phyloP scores from a whole-genome alignment of 2,797 vertebrate genomes.

The Pogoniulus pusillus region DNA sequence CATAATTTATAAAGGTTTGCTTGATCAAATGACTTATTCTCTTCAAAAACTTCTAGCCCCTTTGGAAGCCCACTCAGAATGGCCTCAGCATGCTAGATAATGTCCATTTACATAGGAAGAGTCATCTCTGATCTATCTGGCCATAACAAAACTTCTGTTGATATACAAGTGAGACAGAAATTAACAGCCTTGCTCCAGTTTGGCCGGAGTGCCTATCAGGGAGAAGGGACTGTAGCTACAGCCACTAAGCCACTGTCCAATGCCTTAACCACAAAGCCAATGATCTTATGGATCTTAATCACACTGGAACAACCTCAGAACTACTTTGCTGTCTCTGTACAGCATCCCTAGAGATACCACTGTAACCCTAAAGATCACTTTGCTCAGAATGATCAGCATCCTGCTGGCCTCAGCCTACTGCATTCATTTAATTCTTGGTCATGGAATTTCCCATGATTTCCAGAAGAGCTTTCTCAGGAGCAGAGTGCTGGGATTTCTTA shows the following conservation, averaged over 20 bases:
- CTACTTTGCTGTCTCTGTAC: neutral
- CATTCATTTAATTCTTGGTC: neutral
- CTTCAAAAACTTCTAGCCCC: neutral
- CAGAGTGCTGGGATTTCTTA: neutral
- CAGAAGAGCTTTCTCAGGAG: neutral
- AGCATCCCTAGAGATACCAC: neutral
- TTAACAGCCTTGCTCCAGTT: neutral
- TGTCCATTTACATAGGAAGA: neutral
- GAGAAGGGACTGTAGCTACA: neutral
- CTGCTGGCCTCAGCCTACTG: conserved; percentile 6
- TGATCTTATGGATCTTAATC: neutral
- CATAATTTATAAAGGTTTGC: neutral
- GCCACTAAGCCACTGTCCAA: neutral
- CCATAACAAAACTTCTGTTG: neutral
- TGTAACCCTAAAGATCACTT: neutral
- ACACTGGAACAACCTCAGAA: neutral
- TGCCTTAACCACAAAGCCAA: neutral
- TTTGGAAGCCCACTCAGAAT: neutral
- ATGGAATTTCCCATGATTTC: neutral
- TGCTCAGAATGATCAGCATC: neutral
- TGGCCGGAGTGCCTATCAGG: neutral
- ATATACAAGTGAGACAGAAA: neutral
- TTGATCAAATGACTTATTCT: neutral
- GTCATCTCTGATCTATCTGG: neutral
- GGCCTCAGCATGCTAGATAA: neutral